phyloP scores from a whole-genome alignment of 2,113 vertebrate genomes.

The Hylia prasina region DNA sequence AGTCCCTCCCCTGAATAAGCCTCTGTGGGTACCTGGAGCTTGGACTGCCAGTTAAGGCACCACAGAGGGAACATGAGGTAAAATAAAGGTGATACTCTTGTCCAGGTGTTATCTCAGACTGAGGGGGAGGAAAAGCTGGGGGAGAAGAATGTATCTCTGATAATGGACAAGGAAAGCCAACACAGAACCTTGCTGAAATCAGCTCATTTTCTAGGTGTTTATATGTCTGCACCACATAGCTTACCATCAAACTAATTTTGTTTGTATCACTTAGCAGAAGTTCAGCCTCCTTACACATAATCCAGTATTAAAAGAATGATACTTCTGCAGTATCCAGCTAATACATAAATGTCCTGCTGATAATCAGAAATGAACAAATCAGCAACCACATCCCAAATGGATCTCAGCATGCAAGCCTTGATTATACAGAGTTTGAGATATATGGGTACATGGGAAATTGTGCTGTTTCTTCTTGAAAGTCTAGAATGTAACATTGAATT shows the following conservation, averaged over 20 bases:
- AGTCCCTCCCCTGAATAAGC: neutral
- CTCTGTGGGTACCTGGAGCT: neutral
- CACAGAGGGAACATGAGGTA: neutral
- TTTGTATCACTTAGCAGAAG: neutral
- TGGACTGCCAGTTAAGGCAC: neutral
- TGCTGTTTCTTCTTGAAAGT: neutral
- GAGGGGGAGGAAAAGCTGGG: fast-evolving
- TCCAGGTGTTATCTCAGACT: neutral
- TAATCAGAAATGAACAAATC: neutral
- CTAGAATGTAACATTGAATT: neutral
- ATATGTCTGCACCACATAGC: neutral
- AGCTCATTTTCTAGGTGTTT: neutral
- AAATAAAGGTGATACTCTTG: neutral
- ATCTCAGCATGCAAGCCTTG: neutral
- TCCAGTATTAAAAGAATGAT: neutral
- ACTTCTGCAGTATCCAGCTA: neutral
- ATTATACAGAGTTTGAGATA: neutral
- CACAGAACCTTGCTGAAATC: neutral
- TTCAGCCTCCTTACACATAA: neutral
- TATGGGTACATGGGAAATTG: neutral
- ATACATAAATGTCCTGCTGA: neutral
- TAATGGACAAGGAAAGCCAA: neutral
- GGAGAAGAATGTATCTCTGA: neutral
- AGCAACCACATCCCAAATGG: neutral
- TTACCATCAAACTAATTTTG: neutral